A percentile compares a stretch with the other conserved stretches of the same genome.
Conservation (phyloP, 2,113 vertebrate genomes). For the Scatophagus argus region DNA sequence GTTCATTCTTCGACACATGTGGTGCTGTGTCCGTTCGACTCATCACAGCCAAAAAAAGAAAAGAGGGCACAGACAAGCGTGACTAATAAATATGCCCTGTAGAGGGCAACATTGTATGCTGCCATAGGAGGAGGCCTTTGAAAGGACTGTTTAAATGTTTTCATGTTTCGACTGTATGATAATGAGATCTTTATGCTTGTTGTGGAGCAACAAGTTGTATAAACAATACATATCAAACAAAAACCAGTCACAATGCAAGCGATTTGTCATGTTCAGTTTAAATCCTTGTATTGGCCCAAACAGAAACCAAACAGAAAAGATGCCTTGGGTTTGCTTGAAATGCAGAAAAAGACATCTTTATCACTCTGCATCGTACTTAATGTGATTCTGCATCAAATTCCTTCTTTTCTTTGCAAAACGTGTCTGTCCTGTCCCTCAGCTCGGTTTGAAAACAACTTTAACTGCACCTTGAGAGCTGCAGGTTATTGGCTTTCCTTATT, state of each 20-base stretch:
- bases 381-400: background rate
- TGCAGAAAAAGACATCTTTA: background rate
- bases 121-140: constrained; percentile 36
- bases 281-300: background rate
- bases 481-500: constrained; percentile 76
- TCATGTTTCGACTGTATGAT: constrained; percentile 51
- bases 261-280: constrained; percentile 17
- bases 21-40: constrained; percentile 28
- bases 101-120: constrained; percentile 83
- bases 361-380: background rate
- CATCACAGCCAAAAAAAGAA: constrained; percentile 13
- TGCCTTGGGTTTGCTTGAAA: background rate
- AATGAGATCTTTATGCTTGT: constrained; percentile 28
- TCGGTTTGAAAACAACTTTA: constrained; percentile 28
- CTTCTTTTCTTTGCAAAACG: background rate
- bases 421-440: constrained; percentile 1
- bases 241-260: background rate
- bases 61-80: constrained; percentile 57
- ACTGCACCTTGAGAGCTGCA: constrained; percentile 34
- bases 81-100: constrained; percentile 76
- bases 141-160: constrained; percentile 47
- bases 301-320: background rate
- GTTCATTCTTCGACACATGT: constrained; percentile 18
- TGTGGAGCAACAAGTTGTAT: constrained; percentile 13
- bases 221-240: background rate